Evolutionary conservation across 2,797 vertebrate species (phyloP), one percentile per base, ranked within the genome.

Genomic region (Staurois parvus): DNA sequence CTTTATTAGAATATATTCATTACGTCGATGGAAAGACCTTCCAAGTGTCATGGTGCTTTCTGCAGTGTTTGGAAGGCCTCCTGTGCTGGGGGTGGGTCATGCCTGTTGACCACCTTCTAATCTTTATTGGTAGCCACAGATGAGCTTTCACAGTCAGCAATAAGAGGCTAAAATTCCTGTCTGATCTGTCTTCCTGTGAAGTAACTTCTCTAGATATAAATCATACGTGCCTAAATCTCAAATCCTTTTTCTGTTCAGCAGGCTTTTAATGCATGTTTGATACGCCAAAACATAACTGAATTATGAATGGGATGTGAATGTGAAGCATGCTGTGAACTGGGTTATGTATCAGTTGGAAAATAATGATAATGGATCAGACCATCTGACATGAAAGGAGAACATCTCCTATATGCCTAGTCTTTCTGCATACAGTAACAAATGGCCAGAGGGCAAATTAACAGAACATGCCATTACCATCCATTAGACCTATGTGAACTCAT

Each of bases 391-490:
- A 80, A 26, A 19, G n/a, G n/a, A 37, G 66, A 70, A 42, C 26
- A 26, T 72, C 45, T 48, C 64, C 48, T 56, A 21, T 48, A 37
- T 37, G 52, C 66, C 29, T 30, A 72, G 79, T 12, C 42, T 72
- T 59, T 56, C 26, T 29, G 29, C 68, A 34, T 45, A 13, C 34
- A 37, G 68, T 70, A 72, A 72, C 70, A 40, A 26, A 45, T 42
- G 48, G 68, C 79, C 34, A 2, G 52, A 34, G 59, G 79, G 69
- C 79, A 62, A 37, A 29, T 32, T 72, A 72, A 42, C 69, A 8
- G 69, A 72, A n/a, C 13, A 19, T 62, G 69, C 62, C 79, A 81
- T 72, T 62, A 72, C 78, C 28, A 45, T 52, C 79, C 68, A 72
- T 81, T 72, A 72, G 19, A 32, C 37, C 48, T 64, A 52, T 40